phyloP scores from a whole-genome alignment of 2,113 vertebrate genomes.

The Dascyllus trimaculatus region DNA sequence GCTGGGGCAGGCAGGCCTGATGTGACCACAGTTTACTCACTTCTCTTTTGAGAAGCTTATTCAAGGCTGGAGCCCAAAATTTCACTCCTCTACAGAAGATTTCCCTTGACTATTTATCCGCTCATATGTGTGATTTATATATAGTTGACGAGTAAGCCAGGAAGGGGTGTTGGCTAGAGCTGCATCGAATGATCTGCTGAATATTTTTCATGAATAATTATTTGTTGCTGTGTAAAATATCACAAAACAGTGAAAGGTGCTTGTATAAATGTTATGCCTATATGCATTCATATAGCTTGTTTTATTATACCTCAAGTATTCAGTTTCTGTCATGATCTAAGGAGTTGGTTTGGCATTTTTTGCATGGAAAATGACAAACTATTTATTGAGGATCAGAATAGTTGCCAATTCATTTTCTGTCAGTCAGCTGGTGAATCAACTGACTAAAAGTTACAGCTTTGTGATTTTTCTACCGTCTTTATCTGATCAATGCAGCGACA shows the following conservation, averaged over 20 bases:
- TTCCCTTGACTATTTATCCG: neutral
- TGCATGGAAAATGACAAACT: neutral
- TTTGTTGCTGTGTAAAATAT: neutral
- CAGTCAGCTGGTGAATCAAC: neutral
- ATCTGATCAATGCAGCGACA: neutral
- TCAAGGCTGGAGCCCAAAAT: neutral
- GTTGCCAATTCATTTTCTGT: neutral
- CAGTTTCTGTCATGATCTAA: too few species aligned
- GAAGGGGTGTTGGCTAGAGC: neutral
- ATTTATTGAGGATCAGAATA: neutral
- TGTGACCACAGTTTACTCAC: conserved; percentile 20
- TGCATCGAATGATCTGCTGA: neutral
- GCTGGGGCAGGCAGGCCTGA: conserved; percentile 12
- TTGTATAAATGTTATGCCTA: too few species aligned
- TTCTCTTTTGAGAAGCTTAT: conserved; percentile 30
- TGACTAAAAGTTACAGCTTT: neutral
- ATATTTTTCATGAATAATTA: neutral
- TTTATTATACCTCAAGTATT: too few species aligned
- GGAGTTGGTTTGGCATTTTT: neutral
- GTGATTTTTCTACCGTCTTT: neutral
- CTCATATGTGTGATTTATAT: neutral
- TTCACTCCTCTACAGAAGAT: neutral
- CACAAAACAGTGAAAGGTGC: too few species aligned
- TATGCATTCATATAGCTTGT: too few species aligned
- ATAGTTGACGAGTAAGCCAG: neutral